Percentiles rank a stretch among this genome's conserved stretches.
Evolutionary conservation across 2,113 vertebrate genomes (phyloP).

Genomic region (Neodontobutis hainanensis): DNA sequence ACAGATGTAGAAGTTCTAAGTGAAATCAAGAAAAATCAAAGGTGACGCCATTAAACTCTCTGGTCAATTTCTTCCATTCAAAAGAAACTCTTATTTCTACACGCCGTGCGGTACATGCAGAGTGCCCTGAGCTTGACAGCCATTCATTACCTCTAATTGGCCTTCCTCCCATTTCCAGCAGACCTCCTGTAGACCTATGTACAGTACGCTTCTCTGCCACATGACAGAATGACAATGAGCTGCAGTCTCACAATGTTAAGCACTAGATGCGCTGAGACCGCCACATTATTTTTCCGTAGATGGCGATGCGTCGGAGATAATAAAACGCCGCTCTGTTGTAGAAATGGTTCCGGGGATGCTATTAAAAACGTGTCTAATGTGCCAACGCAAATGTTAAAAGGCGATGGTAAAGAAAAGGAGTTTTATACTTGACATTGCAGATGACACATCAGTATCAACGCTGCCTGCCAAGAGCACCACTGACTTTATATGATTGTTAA

Average conservation of each 20-base stretch:
- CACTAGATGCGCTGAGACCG: slow-evolving; percentile 62
- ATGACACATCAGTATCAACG: slow-evolving; percentile 13
- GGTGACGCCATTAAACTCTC: neutral
- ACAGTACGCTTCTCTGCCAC: slow-evolving; percentile 38
- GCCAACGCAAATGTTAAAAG: slow-evolving; percentile 32
- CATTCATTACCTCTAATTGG: slow-evolving; percentile 74
- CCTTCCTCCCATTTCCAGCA: slow-evolving; percentile 59
- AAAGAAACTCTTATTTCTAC: slow-evolving; percentile 43
- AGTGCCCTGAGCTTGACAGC: slow-evolving; percentile 64
- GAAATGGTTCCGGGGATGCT: slow-evolving; percentile 25
- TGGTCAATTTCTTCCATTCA: slow-evolving; percentile 45
- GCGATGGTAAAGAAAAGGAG: slow-evolving; percentile 21
- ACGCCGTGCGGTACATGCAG: slow-evolving; percentile 54
- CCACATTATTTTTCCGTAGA: slow-evolving; percentile 55
- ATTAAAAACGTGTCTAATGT: slow-evolving; percentile 50
- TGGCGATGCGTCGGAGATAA: slow-evolving; percentile 47
- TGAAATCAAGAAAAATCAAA: neutral
- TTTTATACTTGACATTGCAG: slow-evolving; percentile 28
- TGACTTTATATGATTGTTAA: neutral
- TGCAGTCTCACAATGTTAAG: slow-evolving; percentile 67
- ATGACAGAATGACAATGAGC: slow-evolving; percentile 66
- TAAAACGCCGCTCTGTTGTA: slow-evolving; percentile 40
- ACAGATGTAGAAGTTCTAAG: neutral
- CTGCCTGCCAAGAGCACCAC: neutral
- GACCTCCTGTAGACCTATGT: slow-evolving; percentile 58